Evolutionary conservation across 2,113 vertebrate genomes (phyloP).

Genomic region (Hirundichthys speculiger): DNA sequence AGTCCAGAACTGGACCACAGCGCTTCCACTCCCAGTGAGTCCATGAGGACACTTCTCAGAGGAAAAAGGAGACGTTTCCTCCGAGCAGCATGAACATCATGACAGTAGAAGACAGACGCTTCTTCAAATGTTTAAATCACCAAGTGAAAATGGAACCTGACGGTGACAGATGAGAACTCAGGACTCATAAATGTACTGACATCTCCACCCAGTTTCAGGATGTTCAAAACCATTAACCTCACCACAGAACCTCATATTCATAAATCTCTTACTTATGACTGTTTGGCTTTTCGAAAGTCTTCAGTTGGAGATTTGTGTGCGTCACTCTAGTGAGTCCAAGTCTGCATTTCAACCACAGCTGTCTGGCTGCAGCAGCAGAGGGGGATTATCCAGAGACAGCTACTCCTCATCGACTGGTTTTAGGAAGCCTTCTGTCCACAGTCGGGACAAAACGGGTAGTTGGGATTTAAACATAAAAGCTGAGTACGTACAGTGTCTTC

Average conservation of each 20-base stretch:
- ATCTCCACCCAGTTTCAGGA: background rate
- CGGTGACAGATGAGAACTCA: no score
- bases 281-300: background rate
- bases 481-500: no score
- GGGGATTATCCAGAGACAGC: background rate
- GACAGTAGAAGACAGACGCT: no score
- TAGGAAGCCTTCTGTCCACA: conserved; percentile 1
- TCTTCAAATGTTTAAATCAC: no score
- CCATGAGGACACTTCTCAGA: no score
- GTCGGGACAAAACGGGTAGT: background rate
- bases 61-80: no score
- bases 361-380: conserved; percentile 8
- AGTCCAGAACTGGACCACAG: no score
- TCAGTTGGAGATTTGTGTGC: background rate
- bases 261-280: conserved; percentile 6
- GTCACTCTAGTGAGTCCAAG: background rate
- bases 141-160: no score
- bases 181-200: background rate
- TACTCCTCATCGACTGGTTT: conserved; percentile 12
- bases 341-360: conserved; percentile 8
- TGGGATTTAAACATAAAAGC: conserved; percentile 3
- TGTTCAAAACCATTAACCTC: background rate
- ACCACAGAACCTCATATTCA: background rate
- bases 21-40: no score
- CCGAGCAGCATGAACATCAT: no score